Base-by-base conservation (phyloP, 1,140 invertebrate species). In the Lutraria rhynchaena region DNA sequence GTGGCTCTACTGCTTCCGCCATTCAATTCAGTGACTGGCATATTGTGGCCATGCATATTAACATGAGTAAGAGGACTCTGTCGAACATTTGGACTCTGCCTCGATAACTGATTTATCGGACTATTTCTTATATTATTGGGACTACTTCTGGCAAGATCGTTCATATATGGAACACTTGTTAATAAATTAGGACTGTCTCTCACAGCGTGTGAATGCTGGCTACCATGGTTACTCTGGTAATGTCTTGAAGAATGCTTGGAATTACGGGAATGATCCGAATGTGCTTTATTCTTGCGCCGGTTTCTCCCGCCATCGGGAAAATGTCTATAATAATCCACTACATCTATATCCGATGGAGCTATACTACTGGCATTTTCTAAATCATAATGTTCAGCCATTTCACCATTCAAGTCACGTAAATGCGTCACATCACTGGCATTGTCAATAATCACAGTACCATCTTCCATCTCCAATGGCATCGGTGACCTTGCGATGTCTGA, bases 311-410 rank as follows among this genome's bases (percentile, higher is more conserved):
- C 93, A 95, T 90, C 96, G 92, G 93, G 96, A 96, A 83, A 98
- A 44, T 92, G 97, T 93, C 98, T 98, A 90, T 99, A 99, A 91
- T 99, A 98, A 88, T 98, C 98, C 0, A 98, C 97, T 80, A 99
- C 97, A 89, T 99, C 98, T 57, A 99, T 98, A 91, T 99, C 98
- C 15, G 97, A 98, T 0, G 98, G 98, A 0, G 98, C 98, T 84
- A 99, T 99, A 0, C 97, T 98, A 90, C 97, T 98, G 0, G 98
- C 97, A 92, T 99, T 99, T 92, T 99, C 98, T 69, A 99, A 93
- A 91, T 99, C 98, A 88, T 99, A 99, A 90, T 98, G 98, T 90
- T 99, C 98, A 0, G 97, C 97, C 83, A 96, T 94, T 90, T 98
- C 97, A 0, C 90, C 88, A 67, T 87, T 84, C n/a, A 81, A 57